Conservation (phyloP, 2,797 vertebrate genomes). For the Syngnathus acus region DNA sequence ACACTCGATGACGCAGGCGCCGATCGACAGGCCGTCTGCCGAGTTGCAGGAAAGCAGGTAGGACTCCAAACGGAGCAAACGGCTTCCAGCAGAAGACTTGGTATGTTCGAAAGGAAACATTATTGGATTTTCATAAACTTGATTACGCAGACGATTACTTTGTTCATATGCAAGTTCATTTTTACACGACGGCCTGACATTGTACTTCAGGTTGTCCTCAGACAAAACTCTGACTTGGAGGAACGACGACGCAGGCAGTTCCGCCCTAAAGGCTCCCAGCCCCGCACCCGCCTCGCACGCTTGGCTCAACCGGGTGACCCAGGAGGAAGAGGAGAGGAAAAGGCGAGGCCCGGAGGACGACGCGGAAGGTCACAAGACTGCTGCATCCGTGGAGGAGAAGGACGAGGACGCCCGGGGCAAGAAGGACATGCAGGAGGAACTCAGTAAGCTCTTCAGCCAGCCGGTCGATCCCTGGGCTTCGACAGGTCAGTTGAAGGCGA, state of each 20-base stretch:
- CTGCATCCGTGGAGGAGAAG: conserved; percentile 23
- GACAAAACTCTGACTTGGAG: conserved; percentile 57
- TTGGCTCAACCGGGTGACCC: conserved; percentile 75
- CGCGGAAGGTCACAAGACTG: conserved; percentile 32
- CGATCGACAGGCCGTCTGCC: conserved; percentile 69
- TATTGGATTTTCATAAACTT: too few relatives aligned
- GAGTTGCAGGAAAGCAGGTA: conserved; percentile 85
- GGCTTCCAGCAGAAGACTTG: background rate
- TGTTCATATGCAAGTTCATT: background rate
- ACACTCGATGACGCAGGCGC: conserved; percentile 40
- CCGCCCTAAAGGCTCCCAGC: conserved; percentile 37
- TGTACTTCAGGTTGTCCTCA: conserved; percentile 49
- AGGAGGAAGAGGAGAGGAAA: conserved; percentile 59
- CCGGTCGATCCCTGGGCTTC: conserved; percentile 69
- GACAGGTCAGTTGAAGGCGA: conserved; percentile 41
- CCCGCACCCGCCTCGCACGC: conserved; percentile 55
- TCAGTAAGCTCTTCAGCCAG: conserved; percentile 80
- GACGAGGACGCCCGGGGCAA: conserved; percentile 62
- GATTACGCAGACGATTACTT: too few relatives aligned
- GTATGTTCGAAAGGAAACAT: too few relatives aligned
- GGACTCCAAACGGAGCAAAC: conserved; percentile 10
- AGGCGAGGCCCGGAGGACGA: conserved; percentile 22
- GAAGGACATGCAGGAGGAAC: conserved; percentile 81
- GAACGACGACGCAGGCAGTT: conserved; percentile 50
- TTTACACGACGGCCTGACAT: background rate